Evolutionary conservation across 1,140 invertebrate species (phyloP), one percentile per base, ranked within the genome.

Genomic region (Leptoteleia sp.): DNA sequence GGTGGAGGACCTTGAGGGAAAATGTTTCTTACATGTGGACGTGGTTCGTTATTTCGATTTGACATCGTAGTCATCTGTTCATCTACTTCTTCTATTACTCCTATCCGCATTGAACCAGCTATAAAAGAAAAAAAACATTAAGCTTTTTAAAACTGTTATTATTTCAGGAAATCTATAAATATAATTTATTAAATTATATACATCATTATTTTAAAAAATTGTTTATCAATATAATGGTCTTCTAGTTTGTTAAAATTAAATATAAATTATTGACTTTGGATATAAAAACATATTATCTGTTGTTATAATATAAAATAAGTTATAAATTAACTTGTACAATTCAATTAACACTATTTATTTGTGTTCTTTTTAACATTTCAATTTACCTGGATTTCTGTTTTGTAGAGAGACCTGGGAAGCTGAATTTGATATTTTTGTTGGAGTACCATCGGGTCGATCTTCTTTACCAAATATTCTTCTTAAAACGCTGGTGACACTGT

Each of bases 41-140:
- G 92, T 87, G 25, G 90, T 81, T 87, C 92, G 85, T 81, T 91
- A 85, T 82, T 90, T 76, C 91, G 90, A 88, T 93, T 93, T 9
- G 94, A 95, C 0, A 92, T 94, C 42, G 95, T 93, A 2, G 95
- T 95, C 68, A 92, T 90, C 83, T 95, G 94, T 81, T 96, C 95
- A 75, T 95, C 95, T 0, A 95, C 93, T 84, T 96, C 95, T 83
- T 95, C 94, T 17, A 95, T 96, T 1, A 95, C 93, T 0, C 93
- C 92, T 11, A 96, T 94, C 75, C 92, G 91, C 89, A 93, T 92
- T 27, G 92, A 93, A n/a, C 93, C 93, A 15, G 83, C 43, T 57
- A 43, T 61, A 67, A 16, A 55, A 12, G 22, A 25, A 25, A 25
- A 25, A 25, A 25, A 25, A n/a, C n/a, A n/a, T n/a, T n/a, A n/a